Base-by-base conservation (phyloP, 2,113 vertebrate genomes). In the Hypocryptadius cinnamomeus region DNA sequence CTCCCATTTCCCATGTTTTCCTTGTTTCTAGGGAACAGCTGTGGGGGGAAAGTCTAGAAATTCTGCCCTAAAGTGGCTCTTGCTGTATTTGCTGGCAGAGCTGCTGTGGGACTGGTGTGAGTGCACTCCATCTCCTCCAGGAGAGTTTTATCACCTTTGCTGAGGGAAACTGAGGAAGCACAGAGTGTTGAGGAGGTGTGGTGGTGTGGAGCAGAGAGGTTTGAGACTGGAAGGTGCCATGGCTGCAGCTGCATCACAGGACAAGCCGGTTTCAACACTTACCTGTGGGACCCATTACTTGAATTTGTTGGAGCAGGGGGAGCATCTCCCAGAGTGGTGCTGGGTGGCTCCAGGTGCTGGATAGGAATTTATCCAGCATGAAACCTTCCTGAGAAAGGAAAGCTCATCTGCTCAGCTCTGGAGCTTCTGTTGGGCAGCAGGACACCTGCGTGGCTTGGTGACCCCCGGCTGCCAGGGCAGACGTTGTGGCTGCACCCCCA, bases 361-460 rank as follows among this genome's bases (percentile, higher is more conserved):
- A 6, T 24, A 8, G 61, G 57, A 72, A 65, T 11, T 6, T 3
- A 48, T 7, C n/a, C 0, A 2, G 13, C 19, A 40, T 0, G 2
- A 50, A 83, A 17, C 44, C n/a, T 15, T 68, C 21, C 39, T 44
- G 1, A 3, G 61, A 33, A 74, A 15, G 65, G 15, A 74, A 63
- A 18, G 30, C 16, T 35, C 88, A 4, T 59, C 30, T 0, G 0
- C 60, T 57, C 2, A 4, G 28, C 51, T 31, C 69, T 3, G 1
- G 19, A 30, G 4, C 31, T 78, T 11, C 47, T 53, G 16, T 8
- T 61, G 0, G 25, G 50, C 64, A 56, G 47, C 44, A 51, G 83
- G 40, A 93, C 60, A 54, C 77, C 77, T 42, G 85, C 65, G 21
- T 1, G 8, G 39, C 59, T 2, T 0, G 5, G 54, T 82, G 85